A percentile compares a stretch with the other conserved stretches of the same genome.
phyloP scores from a whole-genome alignment of 2,797 vertebrate genomes.

The Anableps anableps region DNA sequence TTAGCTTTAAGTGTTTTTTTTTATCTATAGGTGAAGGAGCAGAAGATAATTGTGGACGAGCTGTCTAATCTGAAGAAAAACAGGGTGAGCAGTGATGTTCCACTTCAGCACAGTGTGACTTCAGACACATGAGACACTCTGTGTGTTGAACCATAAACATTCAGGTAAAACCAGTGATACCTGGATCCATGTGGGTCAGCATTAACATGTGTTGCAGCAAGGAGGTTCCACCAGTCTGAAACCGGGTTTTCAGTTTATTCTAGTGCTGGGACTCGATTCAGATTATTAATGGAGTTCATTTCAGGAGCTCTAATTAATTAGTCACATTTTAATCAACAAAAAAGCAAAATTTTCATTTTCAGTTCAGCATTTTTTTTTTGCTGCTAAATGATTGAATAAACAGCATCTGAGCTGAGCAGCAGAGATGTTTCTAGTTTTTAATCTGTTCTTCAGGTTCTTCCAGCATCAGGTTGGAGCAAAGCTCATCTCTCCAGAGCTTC shows the following conservation, averaged over 20 bases:
- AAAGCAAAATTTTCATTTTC: too few relatives aligned
- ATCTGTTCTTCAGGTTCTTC: too few relatives aligned
- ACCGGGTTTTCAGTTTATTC: neutral
- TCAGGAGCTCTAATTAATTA: neutral
- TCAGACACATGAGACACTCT: neutral
- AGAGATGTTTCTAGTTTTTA: too few relatives aligned
- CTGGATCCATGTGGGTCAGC: neutral
- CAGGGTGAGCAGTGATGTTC: conserved; percentile 77
- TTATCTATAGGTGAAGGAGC: conserved; percentile 87
- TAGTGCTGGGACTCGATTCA: neutral
- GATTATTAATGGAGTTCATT: neutral
- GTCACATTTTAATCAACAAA: too few relatives aligned
- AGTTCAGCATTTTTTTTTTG: too few relatives aligned
- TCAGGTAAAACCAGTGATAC: neutral
- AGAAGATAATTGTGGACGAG: conserved; percentile 92
- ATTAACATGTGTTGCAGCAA: neutral
- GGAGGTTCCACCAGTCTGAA: neutral
- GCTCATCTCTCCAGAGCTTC: too few relatives aligned
- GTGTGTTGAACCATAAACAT: neutral
- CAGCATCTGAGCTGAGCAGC: too few relatives aligned
- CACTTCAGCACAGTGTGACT: neutral
- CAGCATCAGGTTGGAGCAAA: too few relatives aligned
- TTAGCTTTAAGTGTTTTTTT: neutral
- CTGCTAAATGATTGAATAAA: too few relatives aligned
- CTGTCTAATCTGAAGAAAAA: conserved; percentile 94